A percentile compares a stretch with the other conserved stretches of the same genome.
These are phyloP conservation scores for Acipenser ruthenus DNA, from an alignment of 2,797 vertebrate species.

Conservation along the genomic window DNA sequence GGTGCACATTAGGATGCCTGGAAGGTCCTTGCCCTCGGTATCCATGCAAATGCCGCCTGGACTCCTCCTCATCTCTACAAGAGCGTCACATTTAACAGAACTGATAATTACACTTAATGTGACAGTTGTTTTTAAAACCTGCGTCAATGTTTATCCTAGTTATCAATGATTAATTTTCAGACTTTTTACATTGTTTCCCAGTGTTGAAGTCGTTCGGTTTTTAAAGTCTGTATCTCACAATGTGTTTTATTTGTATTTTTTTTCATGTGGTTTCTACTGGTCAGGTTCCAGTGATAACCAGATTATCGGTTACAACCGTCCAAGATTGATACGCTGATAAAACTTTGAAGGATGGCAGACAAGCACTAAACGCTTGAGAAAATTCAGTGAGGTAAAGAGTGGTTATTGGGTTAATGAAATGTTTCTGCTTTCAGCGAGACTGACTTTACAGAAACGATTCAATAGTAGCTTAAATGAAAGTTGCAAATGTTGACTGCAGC, in stretches of 20 bases:
- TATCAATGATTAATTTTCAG: background rate
- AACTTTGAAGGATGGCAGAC: background rate
- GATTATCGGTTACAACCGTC: background rate
- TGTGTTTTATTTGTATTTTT: conserved; percentile 11
- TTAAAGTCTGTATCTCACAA: conserved; percentile 19
- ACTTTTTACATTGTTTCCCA: conserved; percentile 28
- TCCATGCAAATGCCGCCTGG: background rate
- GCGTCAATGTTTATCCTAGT: background rate
- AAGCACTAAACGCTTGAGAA: background rate
- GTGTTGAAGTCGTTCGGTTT: conserved; percentile 35
- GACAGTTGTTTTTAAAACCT: background rate
- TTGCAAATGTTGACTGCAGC: too few relatives aligned
- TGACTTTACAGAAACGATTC: too few relatives aligned
- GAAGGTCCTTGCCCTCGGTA: too few relatives aligned
- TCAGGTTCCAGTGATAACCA: background rate
- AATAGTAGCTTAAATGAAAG: too few relatives aligned
- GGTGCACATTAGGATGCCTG: too few relatives aligned
- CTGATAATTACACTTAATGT: conserved; percentile 1
- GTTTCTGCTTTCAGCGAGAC: background rate
- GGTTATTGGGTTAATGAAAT: conserved; percentile 3
- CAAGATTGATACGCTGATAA: background rate
- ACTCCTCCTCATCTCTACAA: background rate
- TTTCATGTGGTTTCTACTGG: background rate
- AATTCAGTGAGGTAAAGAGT: background rate
- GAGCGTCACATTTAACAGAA: background rate